These are phyloP conservation scores for Drosophila trichaetosa DNA, from an alignment of 2,888 invertebrate genomes.

Conservation along the genomic window DNA sequence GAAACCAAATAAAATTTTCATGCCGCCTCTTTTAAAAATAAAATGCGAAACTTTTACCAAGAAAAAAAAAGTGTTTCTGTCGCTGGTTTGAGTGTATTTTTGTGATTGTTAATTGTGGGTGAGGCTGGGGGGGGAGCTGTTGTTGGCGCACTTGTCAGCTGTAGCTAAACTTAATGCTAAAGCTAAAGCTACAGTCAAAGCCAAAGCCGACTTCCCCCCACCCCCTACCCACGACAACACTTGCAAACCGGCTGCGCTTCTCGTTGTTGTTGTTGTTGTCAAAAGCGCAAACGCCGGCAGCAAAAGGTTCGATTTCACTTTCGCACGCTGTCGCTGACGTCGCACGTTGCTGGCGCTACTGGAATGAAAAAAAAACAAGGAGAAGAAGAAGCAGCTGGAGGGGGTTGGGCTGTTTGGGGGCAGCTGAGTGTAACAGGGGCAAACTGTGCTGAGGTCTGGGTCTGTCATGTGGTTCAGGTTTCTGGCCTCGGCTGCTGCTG, in stretches of 20 bases:
- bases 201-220: slow-evolving; percentile 40
- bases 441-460: slow-evolving; percentile 30
- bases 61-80: slow-evolving; percentile 34
- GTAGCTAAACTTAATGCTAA: slow-evolving; percentile 26
- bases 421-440: slow-evolving; percentile 37
- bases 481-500: slow-evolving; percentile 28
- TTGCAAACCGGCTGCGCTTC: slow-evolving; percentile 66
- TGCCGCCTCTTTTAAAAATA: slow-evolving; percentile 67
- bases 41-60: slow-evolving; percentile 76
- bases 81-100: slow-evolving; percentile 48
- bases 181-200: slow-evolving; percentile 32
- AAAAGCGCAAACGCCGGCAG: slow-evolving; percentile 77
- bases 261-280: slow-evolving; percentile 46
- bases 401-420: slow-evolving; percentile 3
- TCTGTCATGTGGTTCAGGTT: slow-evolving; percentile 61
- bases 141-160: slow-evolving; percentile 57
- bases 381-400: not conserved
- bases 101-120: slow-evolving; percentile 59
- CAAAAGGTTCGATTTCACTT: slow-evolving; percentile 81
- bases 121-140: not conserved
- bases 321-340: slow-evolving; percentile 77
- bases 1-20: slow-evolving; percentile 70
- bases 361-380: not conserved
- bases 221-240: slow-evolving; percentile 29
- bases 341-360: slow-evolving; percentile 58